Conservation (phyloP, 1,140 invertebrate genomes). For the Apis cerana region DNA sequence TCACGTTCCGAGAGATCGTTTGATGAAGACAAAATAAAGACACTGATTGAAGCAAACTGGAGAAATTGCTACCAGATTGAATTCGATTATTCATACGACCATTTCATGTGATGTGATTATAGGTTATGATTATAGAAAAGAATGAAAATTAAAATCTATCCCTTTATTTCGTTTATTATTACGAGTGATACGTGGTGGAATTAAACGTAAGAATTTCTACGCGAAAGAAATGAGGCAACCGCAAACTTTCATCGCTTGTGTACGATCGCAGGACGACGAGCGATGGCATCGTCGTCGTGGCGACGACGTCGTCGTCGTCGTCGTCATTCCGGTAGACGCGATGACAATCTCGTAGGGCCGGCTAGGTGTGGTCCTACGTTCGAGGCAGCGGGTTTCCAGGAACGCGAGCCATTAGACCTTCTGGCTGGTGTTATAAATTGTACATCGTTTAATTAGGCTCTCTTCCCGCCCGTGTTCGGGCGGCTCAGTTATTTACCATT, state of each 20-base stretch:
- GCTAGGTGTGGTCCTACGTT: constrained; percentile 80
- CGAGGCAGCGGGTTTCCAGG: constrained; percentile 78
- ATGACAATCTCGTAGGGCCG: constrained; percentile 71
- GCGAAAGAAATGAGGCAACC: background rate
- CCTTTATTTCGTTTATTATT: too few species aligned
- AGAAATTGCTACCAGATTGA: too few species aligned
- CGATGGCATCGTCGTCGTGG: background rate
- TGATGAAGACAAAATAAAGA: too few species aligned
- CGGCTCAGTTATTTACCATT: constrained; percentile 77
- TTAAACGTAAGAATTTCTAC: background rate
- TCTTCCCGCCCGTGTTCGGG: constrained; percentile 67
- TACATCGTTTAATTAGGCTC: constrained; percentile 82
- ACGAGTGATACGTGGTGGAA: background rate
- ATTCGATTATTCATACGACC: too few species aligned
- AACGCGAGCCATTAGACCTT: constrained; percentile 81
- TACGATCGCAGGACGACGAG: background rate
- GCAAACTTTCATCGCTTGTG: background rate
- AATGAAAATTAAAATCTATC: too few species aligned
- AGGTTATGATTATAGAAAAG: too few species aligned
- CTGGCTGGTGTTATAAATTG: constrained; percentile 81
- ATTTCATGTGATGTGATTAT: too few species aligned
- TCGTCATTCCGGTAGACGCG: constrained; percentile 67
- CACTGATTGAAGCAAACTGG: too few species aligned
- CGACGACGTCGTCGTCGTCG: constrained; percentile 2
- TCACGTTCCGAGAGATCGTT: too few species aligned